A percentile compares a stretch with the other conserved stretches of the same genome.
These are phyloP conservation scores for Momotus momota DNA, from an alignment of 2,797 vertebrate species.

Conservation along the genomic window DNA sequence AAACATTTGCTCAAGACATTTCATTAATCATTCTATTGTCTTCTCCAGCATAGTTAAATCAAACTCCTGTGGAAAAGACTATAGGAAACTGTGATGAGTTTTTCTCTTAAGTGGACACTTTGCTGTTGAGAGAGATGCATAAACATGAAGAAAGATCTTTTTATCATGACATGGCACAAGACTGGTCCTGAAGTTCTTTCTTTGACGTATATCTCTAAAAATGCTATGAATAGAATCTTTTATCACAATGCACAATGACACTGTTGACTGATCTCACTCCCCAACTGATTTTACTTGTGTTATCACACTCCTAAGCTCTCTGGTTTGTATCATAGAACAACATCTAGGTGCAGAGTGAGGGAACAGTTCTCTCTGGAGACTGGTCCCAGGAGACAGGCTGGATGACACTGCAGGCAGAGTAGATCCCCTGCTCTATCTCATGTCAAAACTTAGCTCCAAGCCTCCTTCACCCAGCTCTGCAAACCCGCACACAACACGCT, in stretches of 20 bases:
- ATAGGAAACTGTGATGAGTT: neutral
- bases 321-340: fast-evolving
- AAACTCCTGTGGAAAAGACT: neutral
- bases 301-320: neutral
- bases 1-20: neutral
- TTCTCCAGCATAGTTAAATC: neutral
- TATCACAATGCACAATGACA: fast-evolving
- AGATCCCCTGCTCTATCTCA: neutral
- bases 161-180: neutral
- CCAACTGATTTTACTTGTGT: neutral
- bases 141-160: neutral
- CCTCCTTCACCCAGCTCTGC: neutral
- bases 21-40: neutral
- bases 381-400: neutral
- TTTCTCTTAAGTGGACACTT: neutral
- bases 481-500: neutral
- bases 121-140: neutral
- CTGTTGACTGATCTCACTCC: fast-evolving
- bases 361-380: neutral
- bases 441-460: neutral
- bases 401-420: neutral
- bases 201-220: neutral
- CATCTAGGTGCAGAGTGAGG: neutral
- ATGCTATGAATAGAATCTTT: neutral
- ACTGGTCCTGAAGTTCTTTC: neutral